Evolutionary conservation across 2,797 vertebrate genomes (phyloP), one percentile per base, ranked within the genome.

Genomic region (Ciconia nigra): DNA sequence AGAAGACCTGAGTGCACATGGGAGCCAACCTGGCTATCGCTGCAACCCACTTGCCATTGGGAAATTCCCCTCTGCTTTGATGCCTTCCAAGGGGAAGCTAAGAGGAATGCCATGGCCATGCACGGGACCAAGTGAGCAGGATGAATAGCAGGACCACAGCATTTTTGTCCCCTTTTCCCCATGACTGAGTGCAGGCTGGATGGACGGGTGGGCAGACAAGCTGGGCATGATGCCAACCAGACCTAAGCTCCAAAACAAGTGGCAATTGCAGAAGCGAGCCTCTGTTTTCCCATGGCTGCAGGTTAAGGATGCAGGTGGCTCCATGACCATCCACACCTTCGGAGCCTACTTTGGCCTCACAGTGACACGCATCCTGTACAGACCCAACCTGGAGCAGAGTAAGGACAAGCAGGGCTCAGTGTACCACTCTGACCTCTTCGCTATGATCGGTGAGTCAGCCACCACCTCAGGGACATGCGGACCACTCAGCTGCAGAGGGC

Each of bases 291-390:
- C 19, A 12, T 33, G 83, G 42, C 42, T 79, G 91, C 97, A 99
- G 99, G 99, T 99, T 58, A 99, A 97, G 97, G 99, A 99, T 37
- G 98, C 99, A 1, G 99, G 99, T 28, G 99, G 99, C 91, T 99
- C 99, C 78, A 99, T 99, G 99, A 98, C 99, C 93, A 99, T 99
- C 95, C 99, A 99, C 82, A 97, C 98, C 37, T 99, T 99, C 0
- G 99, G 99, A 51, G 99, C 98, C 35, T 99, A 99, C 96, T 99
- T 99, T 83, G 99, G 99, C 79, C 97, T 99, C 92, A 98, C 98
- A 0, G 99, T 99, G 94, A 99, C 99, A 67, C 98, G 99, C 97
- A 89, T 99, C 81, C 99, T 99, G 76, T 99, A 99, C 90, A 98
- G 99, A 72, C 99, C 98, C 66, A 99, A 99, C 59, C 93, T 99